phyloP scores from a whole-genome alignment of 2,888 invertebrate genomes.

The Ornithoptera alexandrae region DNA sequence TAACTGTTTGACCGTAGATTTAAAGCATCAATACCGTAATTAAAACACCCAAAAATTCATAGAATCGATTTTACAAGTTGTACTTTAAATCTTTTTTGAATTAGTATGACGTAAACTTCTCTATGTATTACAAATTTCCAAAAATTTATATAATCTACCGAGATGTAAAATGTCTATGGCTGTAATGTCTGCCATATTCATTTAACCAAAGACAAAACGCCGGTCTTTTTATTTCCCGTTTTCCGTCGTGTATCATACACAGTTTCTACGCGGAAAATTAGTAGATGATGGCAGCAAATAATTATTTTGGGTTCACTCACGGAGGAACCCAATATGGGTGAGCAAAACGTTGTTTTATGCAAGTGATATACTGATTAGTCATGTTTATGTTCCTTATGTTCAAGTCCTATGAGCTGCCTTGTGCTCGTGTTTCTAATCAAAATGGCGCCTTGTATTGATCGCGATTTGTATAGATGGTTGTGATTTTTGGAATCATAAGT shows the following conservation, averaged over 20 bases:
- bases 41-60: too few species aligned
- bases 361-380: conserved; percentile 33
- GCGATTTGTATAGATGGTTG: conserved; percentile 38
- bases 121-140: neutral
- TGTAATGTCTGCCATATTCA: conserved; percentile 46
- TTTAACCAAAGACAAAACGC: conserved; percentile 65
- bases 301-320: conserved; percentile 97
- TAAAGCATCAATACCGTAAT: too few species aligned
- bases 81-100: too few species aligned
- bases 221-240: conserved; percentile 58
- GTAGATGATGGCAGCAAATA: conserved; percentile 91
- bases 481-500: conserved; percentile 37
- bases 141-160: neutral
- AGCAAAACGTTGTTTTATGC: conserved; percentile 55
- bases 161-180: conserved; percentile 36
- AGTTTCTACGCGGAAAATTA: conserved; percentile 70
- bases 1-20: too few species aligned
- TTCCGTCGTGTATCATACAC: conserved; percentile 70
- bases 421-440: conserved; percentile 67
- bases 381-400: conserved; percentile 27
- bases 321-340: conserved; percentile 95
- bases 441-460: conserved; percentile 76
- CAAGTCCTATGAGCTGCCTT: conserved; percentile 47
- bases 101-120: too few species aligned
- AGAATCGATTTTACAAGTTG: too few species aligned